Evolutionary conservation across 2,797 vertebrate genomes (phyloP).

Genomic region (Vireo griseus): DNA sequence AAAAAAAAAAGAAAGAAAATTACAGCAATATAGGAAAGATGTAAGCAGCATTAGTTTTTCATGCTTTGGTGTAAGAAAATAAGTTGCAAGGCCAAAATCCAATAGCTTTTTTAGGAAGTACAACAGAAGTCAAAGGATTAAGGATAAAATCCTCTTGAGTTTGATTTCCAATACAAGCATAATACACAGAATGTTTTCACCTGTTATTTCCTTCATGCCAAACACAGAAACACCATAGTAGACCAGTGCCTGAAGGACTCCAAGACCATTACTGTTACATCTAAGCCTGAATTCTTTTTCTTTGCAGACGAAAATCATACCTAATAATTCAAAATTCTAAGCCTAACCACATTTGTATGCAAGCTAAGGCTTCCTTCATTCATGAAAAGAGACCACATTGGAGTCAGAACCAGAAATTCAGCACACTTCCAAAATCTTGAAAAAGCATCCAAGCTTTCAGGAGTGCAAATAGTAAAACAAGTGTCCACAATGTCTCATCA

Average conservation of each 20-base stretch:
- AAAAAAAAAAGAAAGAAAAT: neutral
- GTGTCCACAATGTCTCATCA: neutral
- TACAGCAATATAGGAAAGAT: neutral
- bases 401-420: neutral
- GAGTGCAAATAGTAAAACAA: neutral
- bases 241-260: neutral
- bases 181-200: neutral
- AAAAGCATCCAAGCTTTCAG: neutral
- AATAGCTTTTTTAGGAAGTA: neutral
- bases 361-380: neutral
- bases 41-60: neutral
- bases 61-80: neutral
- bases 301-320: neutral
- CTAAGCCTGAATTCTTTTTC: neutral
- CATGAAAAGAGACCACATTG: neutral
- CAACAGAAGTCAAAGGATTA: neutral
- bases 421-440: neutral
- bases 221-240: neutral
- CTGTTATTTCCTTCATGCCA: neutral
- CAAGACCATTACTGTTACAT: neutral
- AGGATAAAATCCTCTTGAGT: neutral
- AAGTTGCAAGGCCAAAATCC: neutral
- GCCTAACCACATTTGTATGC: neutral
- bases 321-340: neutral
- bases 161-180: neutral